phyloP scores from a whole-genome alignment of 2,888 invertebrate species.

The Acronicta leporina region DNA sequence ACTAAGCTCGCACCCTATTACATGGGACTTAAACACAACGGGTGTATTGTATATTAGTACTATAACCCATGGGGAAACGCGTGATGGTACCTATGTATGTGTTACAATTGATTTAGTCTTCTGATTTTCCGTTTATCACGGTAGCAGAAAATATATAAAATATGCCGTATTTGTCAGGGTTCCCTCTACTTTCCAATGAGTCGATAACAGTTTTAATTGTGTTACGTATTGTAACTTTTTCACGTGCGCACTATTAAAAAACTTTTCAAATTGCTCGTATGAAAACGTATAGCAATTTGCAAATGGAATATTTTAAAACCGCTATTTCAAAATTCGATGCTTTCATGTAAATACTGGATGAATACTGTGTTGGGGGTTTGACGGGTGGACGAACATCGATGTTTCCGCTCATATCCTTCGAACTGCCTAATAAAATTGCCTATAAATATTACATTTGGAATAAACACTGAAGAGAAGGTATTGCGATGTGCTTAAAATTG shows the following conservation, averaged over 20 bases:
- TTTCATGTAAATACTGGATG: constrained; percentile 38
- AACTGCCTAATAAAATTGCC: constrained; percentile 11
- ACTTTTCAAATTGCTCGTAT: constrained; percentile 22
- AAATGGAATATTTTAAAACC: constrained; percentile 45
- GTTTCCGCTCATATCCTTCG: constrained; percentile 18
- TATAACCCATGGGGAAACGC: too few species aligned
- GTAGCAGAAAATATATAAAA: too few species aligned
- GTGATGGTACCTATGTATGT: too few species aligned
- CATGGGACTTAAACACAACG: too few species aligned
- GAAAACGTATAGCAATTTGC: constrained; percentile 40
- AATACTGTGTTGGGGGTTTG: constrained; percentile 12
- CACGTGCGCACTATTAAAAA: constrained; percentile 14
- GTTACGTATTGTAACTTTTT: constrained; percentile 36
- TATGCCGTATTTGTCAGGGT: too few species aligned
- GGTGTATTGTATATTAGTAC: too few species aligned
- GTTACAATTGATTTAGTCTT: too few species aligned
- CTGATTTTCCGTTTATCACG: too few species aligned
- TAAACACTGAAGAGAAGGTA: not conserved
- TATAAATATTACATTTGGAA: not conserved
- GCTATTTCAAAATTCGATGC: constrained; percentile 41
- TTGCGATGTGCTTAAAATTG: not conserved
- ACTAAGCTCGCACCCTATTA: too few species aligned
- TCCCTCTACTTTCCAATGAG: not conserved
- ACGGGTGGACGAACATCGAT: constrained; percentile 26
- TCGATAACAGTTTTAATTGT: constrained; percentile 29